These are phyloP conservation scores for Ciconia boyciana DNA, from an alignment of 2,113 vertebrate species.

Conservation along the genomic window DNA sequence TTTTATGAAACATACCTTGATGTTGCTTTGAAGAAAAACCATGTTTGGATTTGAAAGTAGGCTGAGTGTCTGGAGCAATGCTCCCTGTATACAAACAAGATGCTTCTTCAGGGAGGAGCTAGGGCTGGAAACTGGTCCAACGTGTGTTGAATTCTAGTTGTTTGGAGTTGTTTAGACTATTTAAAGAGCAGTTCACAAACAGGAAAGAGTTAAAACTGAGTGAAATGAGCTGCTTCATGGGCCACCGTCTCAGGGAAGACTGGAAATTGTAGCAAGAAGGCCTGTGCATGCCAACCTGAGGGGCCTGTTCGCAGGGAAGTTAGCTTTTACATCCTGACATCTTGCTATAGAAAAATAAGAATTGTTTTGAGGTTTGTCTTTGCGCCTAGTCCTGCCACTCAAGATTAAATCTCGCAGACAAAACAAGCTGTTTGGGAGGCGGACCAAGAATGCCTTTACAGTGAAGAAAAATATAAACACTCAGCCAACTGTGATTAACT, in stretches of 20 bases:
- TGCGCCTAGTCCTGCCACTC: slow-evolving; percentile 54
- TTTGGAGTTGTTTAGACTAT: neutral
- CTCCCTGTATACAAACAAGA: slow-evolving; percentile 12
- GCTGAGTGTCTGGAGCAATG: neutral
- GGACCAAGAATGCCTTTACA: slow-evolving; percentile 59
- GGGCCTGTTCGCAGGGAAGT: neutral
- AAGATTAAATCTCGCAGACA: slow-evolving; percentile 62
- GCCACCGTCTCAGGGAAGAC: neutral
- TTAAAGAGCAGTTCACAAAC: neutral
- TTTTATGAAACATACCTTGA: slow-evolving; percentile 21
- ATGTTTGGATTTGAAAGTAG: neutral
- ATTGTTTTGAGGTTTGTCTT: slow-evolving; percentile 55
- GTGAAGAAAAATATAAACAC: slow-evolving; percentile 59
- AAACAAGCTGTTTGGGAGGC: slow-evolving; percentile 63
- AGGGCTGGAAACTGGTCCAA: neutral
- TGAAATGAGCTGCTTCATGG: neutral
- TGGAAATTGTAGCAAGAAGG: neutral
- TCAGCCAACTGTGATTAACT: slow-evolving; percentile 57
- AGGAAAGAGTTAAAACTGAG: neutral
- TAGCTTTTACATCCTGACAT: neutral
- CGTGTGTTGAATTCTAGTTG: neutral
- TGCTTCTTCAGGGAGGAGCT: slow-evolving; percentile 22
- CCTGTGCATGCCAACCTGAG: neutral
- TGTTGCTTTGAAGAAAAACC: slow-evolving; percentile 30
- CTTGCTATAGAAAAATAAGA: slow-evolving; percentile 30